Conservation (phyloP, 2,113 vertebrate genomes). For the Mus spicilegus region DNA sequence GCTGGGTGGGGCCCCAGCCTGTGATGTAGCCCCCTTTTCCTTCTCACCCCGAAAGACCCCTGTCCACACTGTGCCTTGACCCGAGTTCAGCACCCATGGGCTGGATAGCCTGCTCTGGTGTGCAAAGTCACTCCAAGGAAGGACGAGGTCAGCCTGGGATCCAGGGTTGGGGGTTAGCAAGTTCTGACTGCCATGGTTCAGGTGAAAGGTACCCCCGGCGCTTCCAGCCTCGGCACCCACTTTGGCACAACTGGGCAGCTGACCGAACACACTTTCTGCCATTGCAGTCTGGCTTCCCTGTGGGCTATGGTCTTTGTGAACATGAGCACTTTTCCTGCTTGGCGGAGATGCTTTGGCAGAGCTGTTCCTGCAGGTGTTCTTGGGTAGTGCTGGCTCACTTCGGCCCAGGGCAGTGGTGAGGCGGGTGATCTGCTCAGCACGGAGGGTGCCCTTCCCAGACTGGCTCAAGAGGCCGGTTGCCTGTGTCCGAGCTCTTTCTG, state of each 20-base stretch:
- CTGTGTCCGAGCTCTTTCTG: conserved; percentile 38
- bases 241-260: conserved; percentile 39
- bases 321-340: background rate
- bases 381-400: background rate
- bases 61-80: background rate
- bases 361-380: background rate
- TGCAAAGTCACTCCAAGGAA: conserved; percentile 38
- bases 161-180: conserved; percentile 71
- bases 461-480: conserved; percentile 40
- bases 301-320: background rate
- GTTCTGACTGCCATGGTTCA: conserved; percentile 71
- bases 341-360: background rate
- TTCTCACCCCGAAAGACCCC: background rate
- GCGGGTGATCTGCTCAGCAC: background rate
- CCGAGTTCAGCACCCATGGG: background rate
- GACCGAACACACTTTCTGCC: conserved; percentile 6
- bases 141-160: conserved; percentile 28
- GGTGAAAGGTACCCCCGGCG: conserved; percentile 35
- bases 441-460: conserved; percentile 54
- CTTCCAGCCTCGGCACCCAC: conserved; percentile 49
- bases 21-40: background rate
- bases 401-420: conserved; percentile 62
- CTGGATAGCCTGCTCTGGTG: conserved; percentile 58
- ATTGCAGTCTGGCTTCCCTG: background rate
- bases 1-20: background rate